phyloP scores from a whole-genome alignment of 2,113 vertebrate genomes.

The Columbina picui region DNA sequence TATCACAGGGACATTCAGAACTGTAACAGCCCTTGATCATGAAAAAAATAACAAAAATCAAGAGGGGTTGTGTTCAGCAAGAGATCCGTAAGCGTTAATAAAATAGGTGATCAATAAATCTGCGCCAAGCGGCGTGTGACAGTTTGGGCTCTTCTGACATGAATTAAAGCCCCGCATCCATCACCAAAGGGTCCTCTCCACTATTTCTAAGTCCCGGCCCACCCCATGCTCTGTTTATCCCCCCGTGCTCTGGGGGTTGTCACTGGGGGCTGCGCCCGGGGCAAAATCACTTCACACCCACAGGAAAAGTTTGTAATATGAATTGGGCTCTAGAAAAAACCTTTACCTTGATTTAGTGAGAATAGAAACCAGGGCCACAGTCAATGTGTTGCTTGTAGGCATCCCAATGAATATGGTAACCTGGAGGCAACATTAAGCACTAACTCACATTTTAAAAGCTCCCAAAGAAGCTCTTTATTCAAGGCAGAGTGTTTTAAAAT shows the following conservation, averaged over 20 bases:
- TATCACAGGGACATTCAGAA: conserved; percentile 26
- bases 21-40: not conserved
- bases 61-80: conserved; percentile 14
- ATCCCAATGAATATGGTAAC: conserved; percentile 50
- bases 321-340: conserved; percentile 75
- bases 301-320: conserved; percentile 57
- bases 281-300: conserved; percentile 76
- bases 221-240: not conserved
- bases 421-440: conserved; percentile 58
- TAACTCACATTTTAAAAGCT: conserved; percentile 50
- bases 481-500: conserved; percentile 51
- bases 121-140: not conserved
- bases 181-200: conserved; percentile 4
- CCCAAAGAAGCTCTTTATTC: conserved; percentile 72
- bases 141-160: conserved; percentile 9
- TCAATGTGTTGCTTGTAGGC: conserved; percentile 74
- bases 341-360: conserved; percentile 75
- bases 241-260: conserved; percentile 5
- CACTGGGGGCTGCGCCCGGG: not conserved
- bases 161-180: not conserved
- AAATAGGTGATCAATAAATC: conserved; percentile 20
- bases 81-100: conserved; percentile 31
- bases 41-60: not conserved
- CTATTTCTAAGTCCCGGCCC: conserved; percentile 30
- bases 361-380: conserved; percentile 71